Percentiles rank a stretch among this genome's conserved stretches.
Conservation (phyloP, 2,888 invertebrate species). For the Alitta virens region DNA sequence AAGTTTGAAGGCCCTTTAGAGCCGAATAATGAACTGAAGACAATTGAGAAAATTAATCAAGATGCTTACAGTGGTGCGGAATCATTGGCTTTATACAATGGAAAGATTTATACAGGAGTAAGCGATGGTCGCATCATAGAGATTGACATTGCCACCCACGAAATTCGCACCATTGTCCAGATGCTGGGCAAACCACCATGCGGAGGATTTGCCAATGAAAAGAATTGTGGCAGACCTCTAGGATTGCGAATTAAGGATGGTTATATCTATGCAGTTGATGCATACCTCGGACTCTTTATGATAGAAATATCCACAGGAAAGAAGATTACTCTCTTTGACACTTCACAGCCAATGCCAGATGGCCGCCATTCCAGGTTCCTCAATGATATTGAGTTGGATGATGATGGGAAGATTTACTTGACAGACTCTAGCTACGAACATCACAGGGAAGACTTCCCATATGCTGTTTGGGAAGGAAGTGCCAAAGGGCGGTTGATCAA, state of each 20-base stretch:
- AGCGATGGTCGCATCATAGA: conserved; percentile 49
- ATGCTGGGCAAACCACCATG: conserved; percentile 46
- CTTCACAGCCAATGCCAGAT: neutral
- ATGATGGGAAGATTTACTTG: conserved; percentile 84
- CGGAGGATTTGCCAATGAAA: conserved; percentile 65
- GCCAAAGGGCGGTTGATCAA: conserved; percentile 63
- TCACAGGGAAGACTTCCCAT: conserved; percentile 70
- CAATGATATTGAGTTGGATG: conserved; percentile 74
- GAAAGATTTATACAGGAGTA: conserved; percentile 77
- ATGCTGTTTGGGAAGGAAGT: conserved; percentile 31
- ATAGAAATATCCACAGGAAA: conserved; percentile 65
- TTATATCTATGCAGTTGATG: conserved; percentile 68
- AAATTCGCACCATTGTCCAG: conserved; percentile 36
- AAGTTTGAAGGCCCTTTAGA: neutral
- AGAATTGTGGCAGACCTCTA: conserved; percentile 87
- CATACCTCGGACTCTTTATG: conserved; percentile 85
- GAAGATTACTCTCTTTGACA: neutral
- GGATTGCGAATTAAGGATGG: conserved; percentile 73
- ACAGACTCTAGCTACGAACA: conserved; percentile 80
- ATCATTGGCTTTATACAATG: conserved; percentile 66
- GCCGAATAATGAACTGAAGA: neutral
- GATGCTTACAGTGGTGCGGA: conserved; percentile 79
- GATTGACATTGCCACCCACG: conserved; percentile 36
- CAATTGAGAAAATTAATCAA: conserved; percentile 63
- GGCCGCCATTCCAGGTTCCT: conserved; percentile 58